A percentile compares a stretch with the other conserved stretches of the same genome.
Evolutionary conservation across 2,113 vertebrate genomes (phyloP).

Genomic region (Crypturellus undulatus): DNA sequence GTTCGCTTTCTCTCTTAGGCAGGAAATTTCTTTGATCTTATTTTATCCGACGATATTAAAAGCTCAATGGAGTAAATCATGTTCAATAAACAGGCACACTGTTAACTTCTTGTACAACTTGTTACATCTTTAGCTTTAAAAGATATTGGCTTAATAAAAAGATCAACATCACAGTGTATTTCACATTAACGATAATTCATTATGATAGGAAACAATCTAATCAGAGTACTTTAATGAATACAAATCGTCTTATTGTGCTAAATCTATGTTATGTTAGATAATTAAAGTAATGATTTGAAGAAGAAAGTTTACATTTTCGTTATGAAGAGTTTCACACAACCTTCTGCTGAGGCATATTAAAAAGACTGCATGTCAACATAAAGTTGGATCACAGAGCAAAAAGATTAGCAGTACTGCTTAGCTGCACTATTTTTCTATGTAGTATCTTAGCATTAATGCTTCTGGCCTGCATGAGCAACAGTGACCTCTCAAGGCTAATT

Average conservation of each 20-base stretch:
- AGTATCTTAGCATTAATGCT: background rate
- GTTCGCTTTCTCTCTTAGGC: conserved; percentile 14
- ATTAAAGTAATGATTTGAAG: conserved; percentile 67
- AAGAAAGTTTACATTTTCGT: conserved; percentile 38
- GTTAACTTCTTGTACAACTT: conserved; percentile 15
- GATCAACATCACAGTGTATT: conserved; percentile 51
- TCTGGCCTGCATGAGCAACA: conserved; percentile 15
- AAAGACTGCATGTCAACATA: background rate
- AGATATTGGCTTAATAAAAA: conserved; percentile 61
- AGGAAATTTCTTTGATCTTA: conserved; percentile 34
- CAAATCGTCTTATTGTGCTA: conserved; percentile 15
- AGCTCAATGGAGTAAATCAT: conserved; percentile 54
- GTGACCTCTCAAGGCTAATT: conserved; percentile 48
- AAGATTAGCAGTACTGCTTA: background rate
- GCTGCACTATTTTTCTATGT: background rate
- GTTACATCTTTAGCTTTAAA: conserved; percentile 41
- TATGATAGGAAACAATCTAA: conserved; percentile 54
- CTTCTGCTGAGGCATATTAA: background rate
- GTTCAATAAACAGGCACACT: conserved; percentile 43
- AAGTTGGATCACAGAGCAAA: background rate
- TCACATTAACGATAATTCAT: conserved; percentile 31
- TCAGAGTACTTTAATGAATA: conserved; percentile 58
- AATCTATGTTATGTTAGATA: conserved; percentile 49
- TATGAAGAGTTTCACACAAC: background rate
- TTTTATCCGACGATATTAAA: conserved; percentile 43